Base-by-base conservation (phyloP, 2,797 vertebrate genomes). In the Tapirus indicus region DNA sequence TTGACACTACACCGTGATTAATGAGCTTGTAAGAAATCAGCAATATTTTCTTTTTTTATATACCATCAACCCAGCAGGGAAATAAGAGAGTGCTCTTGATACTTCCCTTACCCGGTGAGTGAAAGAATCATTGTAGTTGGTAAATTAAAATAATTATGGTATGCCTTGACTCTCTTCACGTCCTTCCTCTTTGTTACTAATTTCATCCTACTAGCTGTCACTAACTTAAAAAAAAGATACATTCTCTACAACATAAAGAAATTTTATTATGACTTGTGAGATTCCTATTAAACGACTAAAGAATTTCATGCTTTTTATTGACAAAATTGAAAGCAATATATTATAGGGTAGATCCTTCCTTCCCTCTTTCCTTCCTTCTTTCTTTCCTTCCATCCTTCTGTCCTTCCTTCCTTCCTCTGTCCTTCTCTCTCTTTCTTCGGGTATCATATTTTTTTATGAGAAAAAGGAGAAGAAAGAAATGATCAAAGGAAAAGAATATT, bases 81-180 rank as follows among this genome's bases (percentile, higher is more conserved):
- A 35, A 17, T 3, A 0, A 9, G 47, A 60, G 18, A 5, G 6
- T 10, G 3, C 4, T 35, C 54, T 17, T 38, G 35, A 6, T 27
- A 23, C 11, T 75, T 17, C 4, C 23, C 77, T 82, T 10, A 14
- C 35, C 7, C 21, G 2, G 9, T 3, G 58, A 92, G 14, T 0
- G 11, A 68, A 35, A n/a, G n/a, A 62, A 47, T 44, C 60, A 6
- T 1, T 29, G 18, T 3, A 6, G 58, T 44, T 20, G 64, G 71
- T 18, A 80, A 41, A 68, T 58, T 74, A 87, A 68, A 62, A 38
- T 64, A 60, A 66, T 69, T 21, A 20, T 41, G 12, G 9, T 10
- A 6, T 16, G 13, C 44, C 47, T 68, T 7, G 5, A 54, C 4
- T n/a, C 21, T 21, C 49, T n/a, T 44, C 23, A 1, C 25, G 27